A percentile compares a stretch with the other conserved stretches of the same genome.
phyloP scores from a whole-genome alignment of 2,888 invertebrate species.

The Scaptodrosophila latifasciaeformis region DNA sequence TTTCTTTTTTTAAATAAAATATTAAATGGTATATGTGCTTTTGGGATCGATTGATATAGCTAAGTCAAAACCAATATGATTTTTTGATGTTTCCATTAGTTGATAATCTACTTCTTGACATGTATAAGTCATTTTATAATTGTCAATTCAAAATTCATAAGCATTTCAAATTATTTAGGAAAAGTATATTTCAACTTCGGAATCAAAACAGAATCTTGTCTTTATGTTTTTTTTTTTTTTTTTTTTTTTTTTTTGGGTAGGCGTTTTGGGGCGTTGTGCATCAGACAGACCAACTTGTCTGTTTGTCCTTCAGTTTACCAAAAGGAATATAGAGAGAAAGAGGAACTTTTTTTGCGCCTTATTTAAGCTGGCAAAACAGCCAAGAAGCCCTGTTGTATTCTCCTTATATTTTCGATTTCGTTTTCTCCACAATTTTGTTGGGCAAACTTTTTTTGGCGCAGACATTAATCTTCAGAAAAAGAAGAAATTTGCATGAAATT shows the following conservation, averaged over 20 bases:
- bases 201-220: no score
- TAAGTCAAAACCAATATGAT: no score
- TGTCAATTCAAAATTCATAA: no score
- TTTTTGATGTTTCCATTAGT: no score
- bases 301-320: not conserved
- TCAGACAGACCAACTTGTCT: constrained; percentile 9
- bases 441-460: constrained; percentile 39
- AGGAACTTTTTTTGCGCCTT: constrained; percentile 21
- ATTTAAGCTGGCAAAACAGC: constrained; percentile 18
- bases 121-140: no score
- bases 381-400: not conserved
- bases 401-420: no score
- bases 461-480: constrained; percentile 62
- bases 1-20: no score
- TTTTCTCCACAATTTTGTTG: constrained; percentile 16
- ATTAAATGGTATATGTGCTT: no score
- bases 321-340: not conserved
- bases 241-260: not conserved
- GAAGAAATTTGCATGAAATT: constrained; percentile 67
- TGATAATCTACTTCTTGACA: no score
- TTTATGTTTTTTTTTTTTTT: not conserved
- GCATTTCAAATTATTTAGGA: no score
- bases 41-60: no score
- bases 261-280: not conserved
- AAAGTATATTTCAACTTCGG: no score